phyloP scores from a whole-genome alignment of 2,888 invertebrate species.

The Phortica magna region DNA sequence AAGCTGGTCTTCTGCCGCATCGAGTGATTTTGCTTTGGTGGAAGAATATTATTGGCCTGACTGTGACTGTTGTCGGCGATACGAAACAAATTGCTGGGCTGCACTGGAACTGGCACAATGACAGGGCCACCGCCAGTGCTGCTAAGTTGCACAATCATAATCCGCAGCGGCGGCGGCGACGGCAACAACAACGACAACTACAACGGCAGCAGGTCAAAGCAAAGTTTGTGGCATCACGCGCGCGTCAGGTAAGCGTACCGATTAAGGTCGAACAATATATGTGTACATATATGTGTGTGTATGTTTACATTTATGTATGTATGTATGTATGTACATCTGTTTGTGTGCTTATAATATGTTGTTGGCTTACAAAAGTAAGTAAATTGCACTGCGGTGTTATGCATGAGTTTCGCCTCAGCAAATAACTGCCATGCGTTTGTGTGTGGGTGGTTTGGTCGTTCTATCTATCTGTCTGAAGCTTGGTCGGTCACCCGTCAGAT shows the following conservation, averaged over 20 bases:
- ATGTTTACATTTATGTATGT: not conserved
- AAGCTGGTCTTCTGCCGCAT: no score
- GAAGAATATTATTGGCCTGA: no score
- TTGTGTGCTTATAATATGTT: not conserved
- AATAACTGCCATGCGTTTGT: conserved; percentile 61
- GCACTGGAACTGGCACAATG: not conserved
- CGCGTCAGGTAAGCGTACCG: conserved; percentile 22
- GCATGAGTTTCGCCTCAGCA: conserved; percentile 61
- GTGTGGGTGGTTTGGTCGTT: no score
- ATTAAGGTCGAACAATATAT: conserved; percentile 17
- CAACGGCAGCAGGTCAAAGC: conserved; percentile 28
- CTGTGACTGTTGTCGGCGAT: not conserved
- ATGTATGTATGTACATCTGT: not conserved
- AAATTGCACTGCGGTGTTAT: no score
- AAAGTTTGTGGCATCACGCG: not conserved
- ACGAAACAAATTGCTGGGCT: not conserved
- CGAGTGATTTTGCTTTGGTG: no score
- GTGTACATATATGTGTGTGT: not conserved
- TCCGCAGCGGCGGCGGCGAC: not conserved
- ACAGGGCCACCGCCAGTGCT: not conserved
- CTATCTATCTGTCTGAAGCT: no score
- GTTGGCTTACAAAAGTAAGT: no score
- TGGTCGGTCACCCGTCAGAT: no score
- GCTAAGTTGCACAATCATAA: not conserved
- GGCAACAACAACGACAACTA: conserved; percentile 4